A percentile compares a stretch with the other conserved stretches of the same genome.
Evolutionary conservation across 2,113 vertebrate genomes (phyloP).

Genomic region (Nestor notabilis): DNA sequence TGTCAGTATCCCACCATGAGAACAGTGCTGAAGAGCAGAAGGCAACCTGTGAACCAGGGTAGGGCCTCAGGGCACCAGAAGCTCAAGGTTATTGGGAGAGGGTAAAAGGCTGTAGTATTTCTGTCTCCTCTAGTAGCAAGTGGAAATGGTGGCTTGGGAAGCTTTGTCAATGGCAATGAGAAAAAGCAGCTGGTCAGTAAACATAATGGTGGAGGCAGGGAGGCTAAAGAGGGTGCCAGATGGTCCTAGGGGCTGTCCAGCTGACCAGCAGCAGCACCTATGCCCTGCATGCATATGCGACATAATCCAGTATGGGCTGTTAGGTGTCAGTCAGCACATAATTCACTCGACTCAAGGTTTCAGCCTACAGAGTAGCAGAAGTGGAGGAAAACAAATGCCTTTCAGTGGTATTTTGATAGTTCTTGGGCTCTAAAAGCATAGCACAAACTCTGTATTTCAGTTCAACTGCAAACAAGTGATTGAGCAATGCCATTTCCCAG

Average conservation of each 20-base stretch:
- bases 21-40: not conserved
- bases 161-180: slow-evolving; percentile 2
- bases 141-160: not conserved
- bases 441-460: not conserved
- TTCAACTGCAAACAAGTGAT: not conserved
- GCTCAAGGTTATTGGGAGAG: not conserved
- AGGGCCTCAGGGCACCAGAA: not conserved
- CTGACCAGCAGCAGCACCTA: slow-evolving; percentile 53
- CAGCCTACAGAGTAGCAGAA: not conserved
- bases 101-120: not conserved
- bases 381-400: slow-evolving; percentile 12
- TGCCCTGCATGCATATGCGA: slow-evolving; percentile 35
- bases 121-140: not conserved
- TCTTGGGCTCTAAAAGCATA: not conserved
- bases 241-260: slow-evolving; percentile 31
- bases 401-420: not conserved
- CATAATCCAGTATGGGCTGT: not conserved
- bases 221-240: slow-evolving; percentile 34
- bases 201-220: not conserved
- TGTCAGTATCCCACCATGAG: not conserved
- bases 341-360: slow-evolving; percentile 26
- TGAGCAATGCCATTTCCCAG: not conserved
- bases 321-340: slow-evolving; percentile 12
- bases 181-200: slow-evolving; percentile 44
- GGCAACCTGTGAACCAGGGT: not conserved